Percentiles rank a stretch among this genome's conserved stretches.
These are phyloP conservation scores for Cricetomys ansorgei DNA, from an alignment of 2,113 vertebrate genomes.

Conservation along the genomic window DNA sequence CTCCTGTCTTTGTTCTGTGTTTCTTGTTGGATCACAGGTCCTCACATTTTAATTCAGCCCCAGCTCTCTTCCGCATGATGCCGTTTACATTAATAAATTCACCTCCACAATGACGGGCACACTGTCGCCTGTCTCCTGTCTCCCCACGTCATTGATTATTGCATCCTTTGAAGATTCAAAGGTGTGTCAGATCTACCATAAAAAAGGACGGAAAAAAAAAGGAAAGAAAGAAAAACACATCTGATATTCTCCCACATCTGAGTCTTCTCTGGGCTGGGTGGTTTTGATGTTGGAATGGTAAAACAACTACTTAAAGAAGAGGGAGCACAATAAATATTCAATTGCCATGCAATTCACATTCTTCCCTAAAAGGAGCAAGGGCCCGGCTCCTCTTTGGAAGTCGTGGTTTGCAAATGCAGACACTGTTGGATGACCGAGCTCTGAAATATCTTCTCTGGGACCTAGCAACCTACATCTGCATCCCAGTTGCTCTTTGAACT, in stretches of 20 bases:
- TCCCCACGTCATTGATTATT: conserved; percentile 61
- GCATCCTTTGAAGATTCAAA: conserved; percentile 72
- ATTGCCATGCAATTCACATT: neutral
- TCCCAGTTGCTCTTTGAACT: neutral
- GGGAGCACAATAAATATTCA: conserved; percentile 54
- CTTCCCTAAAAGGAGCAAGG: conserved; percentile 27
- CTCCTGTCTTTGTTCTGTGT: conserved; percentile 53
- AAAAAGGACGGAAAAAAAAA: neutral
- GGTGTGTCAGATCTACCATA: conserved; percentile 66
- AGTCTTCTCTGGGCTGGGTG: conserved; percentile 47
- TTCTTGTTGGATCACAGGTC: conserved; percentile 41
- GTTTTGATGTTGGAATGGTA: conserved; percentile 68
- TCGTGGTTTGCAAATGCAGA: conserved; percentile 44
- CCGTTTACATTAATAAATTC: conserved; percentile 61
- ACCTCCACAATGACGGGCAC: neutral
- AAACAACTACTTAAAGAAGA: conserved; percentile 58
- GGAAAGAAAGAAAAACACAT: neutral
- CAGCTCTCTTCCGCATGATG: neutral
- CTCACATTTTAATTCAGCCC: conserved; percentile 64
- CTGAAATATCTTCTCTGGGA: conserved; percentile 36
- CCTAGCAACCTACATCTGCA: neutral
- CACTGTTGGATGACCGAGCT: conserved; percentile 63
- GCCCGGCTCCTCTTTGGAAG: conserved; percentile 26
- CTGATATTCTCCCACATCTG: conserved; percentile 64
- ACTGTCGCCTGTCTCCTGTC: fast-evolving